Evolutionary conservation across 2,113 vertebrate species (phyloP), one percentile per base, ranked within the genome.

Genomic region (Reinhardtius hippoglossoides): DNA sequence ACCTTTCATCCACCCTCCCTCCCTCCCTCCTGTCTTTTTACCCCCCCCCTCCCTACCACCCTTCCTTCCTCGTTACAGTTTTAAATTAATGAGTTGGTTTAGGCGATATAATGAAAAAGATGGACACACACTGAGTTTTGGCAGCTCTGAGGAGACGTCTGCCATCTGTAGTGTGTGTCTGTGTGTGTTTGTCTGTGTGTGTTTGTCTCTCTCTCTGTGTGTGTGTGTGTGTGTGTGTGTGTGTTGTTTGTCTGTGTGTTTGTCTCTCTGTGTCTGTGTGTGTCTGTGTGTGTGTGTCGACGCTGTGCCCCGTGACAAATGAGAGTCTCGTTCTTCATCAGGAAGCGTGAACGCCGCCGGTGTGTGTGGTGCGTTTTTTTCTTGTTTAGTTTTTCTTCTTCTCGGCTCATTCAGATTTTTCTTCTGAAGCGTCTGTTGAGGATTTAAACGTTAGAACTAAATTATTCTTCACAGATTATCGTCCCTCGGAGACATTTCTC

Each of bases 381-480:
- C n/a, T 57, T 24, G 16, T 58, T 46, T 10, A 42, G 40, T 12
- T 18, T 59, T 23, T 23, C 37, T 31, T 7, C 40, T 2, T 20
- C 55, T 15, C 35, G 35, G 35, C 35, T 37, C 40, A 75, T 84
- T 78, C 75, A 64, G 26, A 84, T 84, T 21, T 21, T 88, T 86
- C 63, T 81, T 76, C 5, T 2, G 58, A 23, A 81, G 88, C 83
- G 85, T 89, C 76, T 86, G 81, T 2, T 2, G 26, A 83, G 84
- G 77, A 85, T 89, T 91, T 82, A 83, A 83, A 79, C 83, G 42
- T 48, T 26, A 80, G 82, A 88, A 85, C 79, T 24, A 74, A 87
- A 84, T 83, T 72, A 87, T 84, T 87, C 84, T 87, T 55, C 48
- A 6, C 44, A 88, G 87, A 89, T 89, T 74, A 90, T 90, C 82